Evolutionary conservation across 2,888 invertebrate genomes (phyloP).

Genomic region (Lycocerus yunnanus): DNA sequence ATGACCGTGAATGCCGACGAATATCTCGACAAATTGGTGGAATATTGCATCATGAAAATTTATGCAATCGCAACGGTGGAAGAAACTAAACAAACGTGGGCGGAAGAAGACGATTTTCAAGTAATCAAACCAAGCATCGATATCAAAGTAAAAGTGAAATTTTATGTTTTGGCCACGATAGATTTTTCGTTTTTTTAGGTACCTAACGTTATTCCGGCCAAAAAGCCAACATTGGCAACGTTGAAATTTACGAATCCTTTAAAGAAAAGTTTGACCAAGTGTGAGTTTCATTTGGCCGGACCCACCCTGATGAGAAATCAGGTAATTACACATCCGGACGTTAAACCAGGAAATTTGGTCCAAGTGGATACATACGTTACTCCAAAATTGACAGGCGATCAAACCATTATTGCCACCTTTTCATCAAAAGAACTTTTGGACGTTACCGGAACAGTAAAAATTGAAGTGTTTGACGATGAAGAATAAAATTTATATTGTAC

Average conservation of each 20-base stretch:
- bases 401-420: slow-evolving; percentile 72
- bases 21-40: slow-evolving; percentile 78
- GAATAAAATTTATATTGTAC: slow-evolving; percentile 5
- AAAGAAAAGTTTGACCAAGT: slow-evolving; percentile 64
- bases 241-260: slow-evolving; percentile 75
- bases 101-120: slow-evolving; percentile 82
- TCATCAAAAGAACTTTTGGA: slow-evolving; percentile 71
- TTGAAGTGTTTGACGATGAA: slow-evolving; percentile 56
- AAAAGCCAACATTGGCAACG: slow-evolving; percentile 60
- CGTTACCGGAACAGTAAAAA: slow-evolving; percentile 68
- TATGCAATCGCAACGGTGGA: slow-evolving; percentile 77
- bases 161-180: neutral
- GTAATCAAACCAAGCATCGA: slow-evolving; percentile 72
- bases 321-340: slow-evolving; percentile 61
- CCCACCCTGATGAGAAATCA: slow-evolving; percentile 68
- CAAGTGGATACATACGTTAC: slow-evolving; percentile 62
- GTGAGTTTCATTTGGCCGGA: slow-evolving; percentile 73
- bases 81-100: slow-evolving; percentile 83
- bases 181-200: slow-evolving; percentile 57
- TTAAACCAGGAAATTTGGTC: slow-evolving; percentile 61
- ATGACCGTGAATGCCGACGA: slow-evolving; percentile 68
- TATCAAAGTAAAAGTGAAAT: slow-evolving; percentile 62
- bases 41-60: slow-evolving; percentile 80
- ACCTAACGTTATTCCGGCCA: slow-evolving; percentile 62
- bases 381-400: slow-evolving; percentile 67